These are phyloP conservation scores for Urocyon cinereoargenteus DNA, from an alignment of 2,797 vertebrate species.

Conservation along the genomic window DNA sequence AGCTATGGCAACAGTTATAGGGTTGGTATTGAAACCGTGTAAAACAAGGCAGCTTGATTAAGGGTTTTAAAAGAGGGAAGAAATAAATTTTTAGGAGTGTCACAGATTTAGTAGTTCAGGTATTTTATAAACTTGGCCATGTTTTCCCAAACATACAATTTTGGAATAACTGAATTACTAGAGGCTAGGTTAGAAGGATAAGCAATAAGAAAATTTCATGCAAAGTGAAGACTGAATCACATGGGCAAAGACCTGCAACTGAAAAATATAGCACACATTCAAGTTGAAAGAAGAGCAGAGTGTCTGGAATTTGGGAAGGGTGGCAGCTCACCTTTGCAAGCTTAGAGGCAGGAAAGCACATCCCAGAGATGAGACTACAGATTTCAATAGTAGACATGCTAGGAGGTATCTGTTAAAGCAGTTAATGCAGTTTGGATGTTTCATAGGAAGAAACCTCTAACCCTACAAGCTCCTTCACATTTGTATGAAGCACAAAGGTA, in stretches of 20 bases:
- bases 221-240: neutral
- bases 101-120: neutral
- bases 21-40: neutral
- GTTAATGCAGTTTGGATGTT: neutral
- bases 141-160: slow-evolving; percentile 20
- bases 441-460: neutral
- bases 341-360: neutral
- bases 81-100: neutral
- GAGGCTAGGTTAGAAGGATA: neutral
- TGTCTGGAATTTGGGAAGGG: neutral
- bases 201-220: neutral
- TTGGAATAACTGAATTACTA: neutral
- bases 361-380: neutral
- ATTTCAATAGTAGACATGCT: neutral
- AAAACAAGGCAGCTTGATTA: neutral
- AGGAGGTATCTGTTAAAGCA: neutral
- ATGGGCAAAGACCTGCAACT: neutral
- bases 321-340: neutral
- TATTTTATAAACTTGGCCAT: neutral
- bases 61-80: neutral
- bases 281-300: neutral
- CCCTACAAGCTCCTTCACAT: neutral
- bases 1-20: neutral
- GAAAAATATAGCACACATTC: neutral
- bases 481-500: neutral